These are phyloP conservation scores for Phoxinus phoxinus DNA, from an alignment of 2,113 vertebrate genomes.

Conservation along the genomic window DNA sequence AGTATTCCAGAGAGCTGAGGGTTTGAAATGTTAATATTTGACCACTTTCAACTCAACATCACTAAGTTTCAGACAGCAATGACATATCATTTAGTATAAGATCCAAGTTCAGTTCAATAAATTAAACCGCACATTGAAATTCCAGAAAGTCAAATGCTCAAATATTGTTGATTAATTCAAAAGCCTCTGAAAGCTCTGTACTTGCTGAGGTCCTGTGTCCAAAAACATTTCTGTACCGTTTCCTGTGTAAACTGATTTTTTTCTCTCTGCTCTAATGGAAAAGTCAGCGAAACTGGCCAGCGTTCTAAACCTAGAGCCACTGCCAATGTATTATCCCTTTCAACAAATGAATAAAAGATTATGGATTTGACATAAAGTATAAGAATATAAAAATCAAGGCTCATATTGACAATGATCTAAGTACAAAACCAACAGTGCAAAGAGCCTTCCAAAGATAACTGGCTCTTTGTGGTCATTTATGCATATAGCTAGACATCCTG, in stretches of 20 bases:
- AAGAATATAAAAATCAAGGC: conserved; percentile 11
- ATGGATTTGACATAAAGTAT: not conserved
- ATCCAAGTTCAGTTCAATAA: not conserved
- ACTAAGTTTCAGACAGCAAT: conserved; percentile 3
- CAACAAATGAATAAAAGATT: conserved; percentile 29
- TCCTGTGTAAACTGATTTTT: not conserved
- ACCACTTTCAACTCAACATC: not conserved
- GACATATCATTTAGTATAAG: not conserved
- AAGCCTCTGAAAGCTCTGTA: not conserved
- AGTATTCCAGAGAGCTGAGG: not conserved
- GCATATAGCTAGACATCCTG: conserved; percentile 9
- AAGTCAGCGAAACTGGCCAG: not conserved
- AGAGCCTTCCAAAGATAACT: conserved; percentile 19
- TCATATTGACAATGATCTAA: not conserved
- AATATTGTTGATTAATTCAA: conserved; percentile 4
- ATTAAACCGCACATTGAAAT: not conserved
- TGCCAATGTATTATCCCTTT: not conserved
- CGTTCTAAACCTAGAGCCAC: not conserved
- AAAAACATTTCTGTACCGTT: conserved; percentile 4
- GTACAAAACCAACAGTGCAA: conserved; percentile 2
- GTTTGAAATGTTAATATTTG: not conserved
- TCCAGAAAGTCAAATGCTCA: not conserved
- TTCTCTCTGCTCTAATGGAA: conserved; percentile 21
- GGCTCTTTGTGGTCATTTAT: conserved; percentile 28
- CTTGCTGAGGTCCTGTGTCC: not conserved